Conservation (phyloP, 1,140 invertebrate genomes). For the Phenacoccus solenopsis region DNA sequence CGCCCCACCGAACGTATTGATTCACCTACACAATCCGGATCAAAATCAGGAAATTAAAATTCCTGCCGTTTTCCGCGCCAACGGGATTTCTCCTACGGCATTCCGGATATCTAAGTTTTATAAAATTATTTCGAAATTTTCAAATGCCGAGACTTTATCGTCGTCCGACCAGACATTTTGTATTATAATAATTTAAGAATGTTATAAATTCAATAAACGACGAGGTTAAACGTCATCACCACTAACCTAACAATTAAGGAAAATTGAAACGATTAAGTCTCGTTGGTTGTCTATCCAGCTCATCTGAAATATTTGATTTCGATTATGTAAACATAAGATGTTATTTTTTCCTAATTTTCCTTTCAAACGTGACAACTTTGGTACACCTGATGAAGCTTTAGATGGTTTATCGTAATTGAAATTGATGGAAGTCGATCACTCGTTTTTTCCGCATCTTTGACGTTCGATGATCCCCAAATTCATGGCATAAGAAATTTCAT, state of each 20-base stretch:
- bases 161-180: neutral
- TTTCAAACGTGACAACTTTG: neutral
- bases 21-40: constrained; percentile 9
- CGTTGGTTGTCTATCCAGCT: too few species aligned
- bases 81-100: neutral
- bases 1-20: neutral
- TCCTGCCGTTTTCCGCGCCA: neutral
- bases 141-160: neutral
- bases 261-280: neutral
- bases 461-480: too few species aligned
- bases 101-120: constrained; percentile 2
- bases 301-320: neutral
- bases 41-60: constrained; percentile 17
- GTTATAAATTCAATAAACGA: neutral
- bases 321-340: neutral
- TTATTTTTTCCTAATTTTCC: neutral
- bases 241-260: neutral
- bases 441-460: neutral
- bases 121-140: constrained; percentile 4
- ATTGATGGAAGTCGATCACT: neutral
- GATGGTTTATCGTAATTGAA: neutral
- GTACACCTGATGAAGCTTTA: too few species aligned
- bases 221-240: neutral
- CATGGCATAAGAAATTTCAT: too few species aligned
- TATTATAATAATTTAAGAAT: neutral